A percentile compares a stretch with the other conserved stretches of the same genome.
Conservation (phyloP, 2,113 vertebrate species). For the Megaleporinus macrocephalus region DNA sequence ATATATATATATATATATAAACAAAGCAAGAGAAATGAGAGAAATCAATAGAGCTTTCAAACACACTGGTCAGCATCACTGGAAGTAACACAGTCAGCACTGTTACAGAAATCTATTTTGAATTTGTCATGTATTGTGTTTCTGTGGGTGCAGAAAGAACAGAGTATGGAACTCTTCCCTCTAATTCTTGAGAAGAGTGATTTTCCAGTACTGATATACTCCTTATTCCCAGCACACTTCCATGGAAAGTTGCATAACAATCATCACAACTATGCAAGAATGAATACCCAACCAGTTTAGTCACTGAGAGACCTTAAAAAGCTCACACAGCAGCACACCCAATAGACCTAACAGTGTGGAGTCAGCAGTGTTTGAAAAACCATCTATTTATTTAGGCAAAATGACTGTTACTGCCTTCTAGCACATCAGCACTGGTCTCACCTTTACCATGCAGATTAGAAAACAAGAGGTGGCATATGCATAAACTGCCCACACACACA, state of each 20-base stretch:
- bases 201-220: too few relatives aligned
- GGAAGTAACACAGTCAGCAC: neutral
- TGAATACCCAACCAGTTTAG: conserved; percentile 11
- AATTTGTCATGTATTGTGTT: too few relatives aligned
- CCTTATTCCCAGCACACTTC: neutral
- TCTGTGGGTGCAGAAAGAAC: too few relatives aligned
- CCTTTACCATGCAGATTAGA: neutral
- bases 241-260: conserved; percentile 7
- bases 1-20: too few relatives aligned
- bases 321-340: neutral
- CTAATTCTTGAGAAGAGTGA: neutral
- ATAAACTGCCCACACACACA: neutral
- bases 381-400: too few relatives aligned
- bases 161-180: neutral
- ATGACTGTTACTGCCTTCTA: neutral
- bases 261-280: neutral
- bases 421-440: neutral
- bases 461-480: neutral
- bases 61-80: too few relatives aligned
- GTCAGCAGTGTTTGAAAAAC: neutral
- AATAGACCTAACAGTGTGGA: neutral
- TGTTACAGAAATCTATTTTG: neutral
- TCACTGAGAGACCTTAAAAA: conserved; percentile 16
- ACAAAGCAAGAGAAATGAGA: neutral
- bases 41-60: neutral